Evolutionary conservation across 2,797 vertebrate genomes (phyloP), one percentile per base, ranked within the genome.

Genomic region (Myotis myotis): DNA sequence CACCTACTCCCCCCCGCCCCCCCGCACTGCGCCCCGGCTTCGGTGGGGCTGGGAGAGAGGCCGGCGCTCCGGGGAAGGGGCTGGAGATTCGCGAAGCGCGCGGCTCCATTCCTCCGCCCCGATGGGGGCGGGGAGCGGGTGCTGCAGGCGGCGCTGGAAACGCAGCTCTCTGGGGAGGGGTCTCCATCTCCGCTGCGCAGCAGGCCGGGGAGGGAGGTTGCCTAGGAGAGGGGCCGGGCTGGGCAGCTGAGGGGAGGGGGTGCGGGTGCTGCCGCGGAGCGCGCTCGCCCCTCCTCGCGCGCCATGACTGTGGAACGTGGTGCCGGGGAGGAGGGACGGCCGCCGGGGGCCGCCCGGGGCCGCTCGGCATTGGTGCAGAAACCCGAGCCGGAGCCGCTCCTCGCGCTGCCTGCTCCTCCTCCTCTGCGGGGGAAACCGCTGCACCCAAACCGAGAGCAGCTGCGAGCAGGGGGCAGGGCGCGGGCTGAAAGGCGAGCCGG

Each of bases 231-330:
- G 70, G 90, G 91, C 49, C 66, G 89, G 64, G 91, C 92, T 11
- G n/a, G 75, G 82, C 89, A 23, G 91, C 72, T 9, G 47, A 79
- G 78, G 72, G 85, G 93, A 78, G 92, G 94, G 89, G 95, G 90
- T 74, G 79, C 64, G 97, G 83, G 95, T 75, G 95, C 92, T 17
- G 96, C 47, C 38, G 82, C 57, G 41, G 86, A 74, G 51, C 86
- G 92, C 57, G 49, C 55, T 19, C 87, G 94, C 92, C 84, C 94
- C 95, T 92, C 96, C 95, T 95, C 84, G 84, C 87, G 92, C 98
- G 98, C 98, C 98, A 97, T 97, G 97, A 96, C 98, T 97, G 96
- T 96, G 96, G 96, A 97, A 97, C 97, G 97, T 95, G 97, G 97
- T 95, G 97, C 92, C 66, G 94, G 62, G 94, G 97, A 96, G 94